Evolutionary conservation across 2,113 vertebrate genomes (phyloP), one percentile per base, ranked within the genome.

Genomic region (Formicarius rufipectus): DNA sequence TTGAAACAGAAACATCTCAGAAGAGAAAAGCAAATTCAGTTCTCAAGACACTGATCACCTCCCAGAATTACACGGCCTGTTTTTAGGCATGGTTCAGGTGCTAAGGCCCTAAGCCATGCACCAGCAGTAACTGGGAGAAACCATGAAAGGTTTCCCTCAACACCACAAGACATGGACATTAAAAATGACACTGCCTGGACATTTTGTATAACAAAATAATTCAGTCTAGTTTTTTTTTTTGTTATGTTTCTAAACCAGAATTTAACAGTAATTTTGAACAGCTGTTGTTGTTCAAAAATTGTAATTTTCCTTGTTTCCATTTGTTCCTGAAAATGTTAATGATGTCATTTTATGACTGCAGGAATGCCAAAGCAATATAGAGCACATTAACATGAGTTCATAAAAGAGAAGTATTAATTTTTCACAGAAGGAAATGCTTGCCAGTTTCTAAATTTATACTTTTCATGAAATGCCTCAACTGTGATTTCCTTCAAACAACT

Each of bases 251-350:
- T 53, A 87, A 75, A 49, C 5, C 40, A 60, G 62, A 89, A 92
- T 87, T 75, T 64, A 89, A 67, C 39, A 66, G 64, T 6, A 31
- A 75, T 78, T 84, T 84, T 56, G 21, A 92, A 55, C 75, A 87
- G 73, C 62, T 94, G 69, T 37, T 93, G 66, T 12, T 87, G 77
- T 79, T 75, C 3, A 89, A 95, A 90, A 94, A 91, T 52, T 30
- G 30, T 45, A 79, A 82, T 76, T 60, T 82, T 56, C n/a, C 69
- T 64, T 72, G 56, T 81, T 93, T 78, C 42, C 37, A 49, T 89
- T 92, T 82, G 66, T 74, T 91, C 73, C 60, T 91, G 55, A 72
- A 95, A 93, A 95, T 67, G 69, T 86, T 88, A 92, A 88, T 72
- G 69, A 92, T 84, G 89, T 64, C 42, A 47, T 90, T 92, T 93